Percentiles rank a stretch among this genome's conserved stretches.
phyloP scores from a whole-genome alignment of 1,140 invertebrate genomes.

The Anastatus disparis region DNA sequence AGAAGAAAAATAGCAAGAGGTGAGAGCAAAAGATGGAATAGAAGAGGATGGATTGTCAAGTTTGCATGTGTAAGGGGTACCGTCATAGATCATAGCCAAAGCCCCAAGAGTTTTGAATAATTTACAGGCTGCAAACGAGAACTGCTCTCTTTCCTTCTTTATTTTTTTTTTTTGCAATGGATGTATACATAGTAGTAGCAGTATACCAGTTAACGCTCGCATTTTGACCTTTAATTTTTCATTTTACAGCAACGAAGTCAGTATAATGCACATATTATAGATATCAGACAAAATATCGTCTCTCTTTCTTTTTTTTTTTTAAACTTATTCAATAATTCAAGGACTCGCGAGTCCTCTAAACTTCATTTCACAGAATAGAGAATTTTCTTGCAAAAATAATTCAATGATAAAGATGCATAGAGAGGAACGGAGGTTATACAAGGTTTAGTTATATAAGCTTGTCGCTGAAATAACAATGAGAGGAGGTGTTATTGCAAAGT shows the following conservation, averaged over 20 bases:
- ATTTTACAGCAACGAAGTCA: too few relatives aligned
- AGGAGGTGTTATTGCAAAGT: not conserved
- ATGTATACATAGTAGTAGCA: too few relatives aligned
- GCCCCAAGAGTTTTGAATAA: conserved; percentile 20
- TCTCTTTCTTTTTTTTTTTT: too few relatives aligned
- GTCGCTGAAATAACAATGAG: conserved; percentile 19
- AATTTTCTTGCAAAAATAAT: not conserved
- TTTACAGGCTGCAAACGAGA: too few relatives aligned
- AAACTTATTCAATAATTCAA: too few relatives aligned
- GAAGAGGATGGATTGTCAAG: not conserved
- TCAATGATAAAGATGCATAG: not conserved
- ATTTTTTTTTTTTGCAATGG: too few relatives aligned
- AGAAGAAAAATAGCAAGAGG: not conserved
- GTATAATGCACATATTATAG: too few relatives aligned
- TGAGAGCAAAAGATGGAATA: not conserved
- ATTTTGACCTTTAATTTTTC: too few relatives aligned
- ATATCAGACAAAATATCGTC: too few relatives aligned
- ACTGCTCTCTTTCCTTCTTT: too few relatives aligned
- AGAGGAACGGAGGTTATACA: too few relatives aligned
- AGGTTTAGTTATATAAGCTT: not conserved
- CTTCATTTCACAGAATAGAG: not conserved
- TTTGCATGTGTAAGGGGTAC: not conserved
- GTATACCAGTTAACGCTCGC: too few relatives aligned
- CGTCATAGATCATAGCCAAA: conserved; percentile 21
- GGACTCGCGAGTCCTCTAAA: not conserved